phyloP scores from a whole-genome alignment of 2,888 invertebrate genomes.

The Eueremaeus valkanovi region DNA sequence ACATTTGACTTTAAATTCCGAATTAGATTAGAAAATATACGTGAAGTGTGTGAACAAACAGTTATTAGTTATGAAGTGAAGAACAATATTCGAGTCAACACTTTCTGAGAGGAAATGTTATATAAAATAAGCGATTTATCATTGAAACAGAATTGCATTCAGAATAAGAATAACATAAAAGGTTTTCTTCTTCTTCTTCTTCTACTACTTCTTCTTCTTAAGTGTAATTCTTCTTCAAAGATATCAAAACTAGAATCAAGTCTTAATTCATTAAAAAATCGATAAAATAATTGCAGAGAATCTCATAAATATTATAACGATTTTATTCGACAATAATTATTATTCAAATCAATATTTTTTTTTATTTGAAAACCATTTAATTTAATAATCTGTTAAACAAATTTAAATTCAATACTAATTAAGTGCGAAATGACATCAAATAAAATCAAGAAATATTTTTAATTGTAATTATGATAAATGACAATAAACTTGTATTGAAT shows the following conservation, averaged over 20 bases:
- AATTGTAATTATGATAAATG: too few relatives aligned
- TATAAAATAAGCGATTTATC: constrained; percentile 5
- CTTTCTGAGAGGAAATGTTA: not conserved
- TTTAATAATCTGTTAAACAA: too few relatives aligned
- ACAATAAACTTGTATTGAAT: too few relatives aligned
- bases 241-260: not conserved
- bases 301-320: not conserved
- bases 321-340: too few relatives aligned
- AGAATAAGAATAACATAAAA: not conserved
- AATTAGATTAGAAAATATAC: constrained; percentile 10
- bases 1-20: constrained; percentile 17
- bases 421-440: too few relatives aligned
- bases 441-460: too few relatives aligned
- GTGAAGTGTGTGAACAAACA: constrained; percentile 10
- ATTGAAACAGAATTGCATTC: not conserved
- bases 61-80: not conserved
- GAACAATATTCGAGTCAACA: not conserved
- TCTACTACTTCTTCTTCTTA: not conserved
- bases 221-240: not conserved
- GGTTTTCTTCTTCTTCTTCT: not conserved
- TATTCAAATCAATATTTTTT: too few relatives aligned
- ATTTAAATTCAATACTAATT: too few relatives aligned
- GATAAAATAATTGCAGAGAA: not conserved
- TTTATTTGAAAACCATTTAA: too few relatives aligned
- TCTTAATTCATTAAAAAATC: not conserved